phyloP scores from a whole-genome alignment of 1,140 invertebrate species.

The Lutraria rhynchaena region DNA sequence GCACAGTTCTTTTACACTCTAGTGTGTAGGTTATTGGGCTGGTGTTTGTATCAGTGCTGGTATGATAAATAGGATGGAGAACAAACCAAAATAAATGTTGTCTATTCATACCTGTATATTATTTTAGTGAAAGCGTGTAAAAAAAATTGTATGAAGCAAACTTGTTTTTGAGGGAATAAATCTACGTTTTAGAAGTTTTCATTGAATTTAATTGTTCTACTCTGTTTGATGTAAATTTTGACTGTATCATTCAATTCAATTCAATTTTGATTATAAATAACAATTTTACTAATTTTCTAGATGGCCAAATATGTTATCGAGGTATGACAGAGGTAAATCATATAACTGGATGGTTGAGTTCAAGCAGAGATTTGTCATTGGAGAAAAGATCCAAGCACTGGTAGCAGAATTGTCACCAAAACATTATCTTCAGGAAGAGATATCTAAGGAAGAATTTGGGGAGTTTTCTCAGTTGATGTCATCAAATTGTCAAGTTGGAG shows the following conservation, averaged over 20 bases:
- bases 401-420: constrained; percentile 25
- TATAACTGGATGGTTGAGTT: constrained; percentile 45
- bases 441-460: constrained; percentile 50
- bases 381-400: not conserved
- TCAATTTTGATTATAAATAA: too few relatives aligned
- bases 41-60: too few relatives aligned
- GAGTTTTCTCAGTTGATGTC: constrained; percentile 4
- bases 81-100: too few relatives aligned
- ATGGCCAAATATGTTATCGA: constrained; percentile 26
- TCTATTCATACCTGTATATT: too few relatives aligned
- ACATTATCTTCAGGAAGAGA: constrained; percentile 39
- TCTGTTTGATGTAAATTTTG: not conserved
- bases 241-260: not conserved
- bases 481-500: constrained; percentile 25
- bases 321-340: constrained; percentile 13
- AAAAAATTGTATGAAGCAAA: not conserved
- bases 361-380: constrained; percentile 27
- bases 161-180: not conserved
- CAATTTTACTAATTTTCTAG: too few relatives aligned
- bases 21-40: too few relatives aligned
- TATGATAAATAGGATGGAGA: too few relatives aligned
- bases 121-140: too few relatives aligned
- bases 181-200: not conserved
- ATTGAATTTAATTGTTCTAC: not conserved
- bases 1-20: too few relatives aligned